phyloP scores from a whole-genome alignment of 2,797 vertebrate species.

The Brachymystax lenok region DNA sequence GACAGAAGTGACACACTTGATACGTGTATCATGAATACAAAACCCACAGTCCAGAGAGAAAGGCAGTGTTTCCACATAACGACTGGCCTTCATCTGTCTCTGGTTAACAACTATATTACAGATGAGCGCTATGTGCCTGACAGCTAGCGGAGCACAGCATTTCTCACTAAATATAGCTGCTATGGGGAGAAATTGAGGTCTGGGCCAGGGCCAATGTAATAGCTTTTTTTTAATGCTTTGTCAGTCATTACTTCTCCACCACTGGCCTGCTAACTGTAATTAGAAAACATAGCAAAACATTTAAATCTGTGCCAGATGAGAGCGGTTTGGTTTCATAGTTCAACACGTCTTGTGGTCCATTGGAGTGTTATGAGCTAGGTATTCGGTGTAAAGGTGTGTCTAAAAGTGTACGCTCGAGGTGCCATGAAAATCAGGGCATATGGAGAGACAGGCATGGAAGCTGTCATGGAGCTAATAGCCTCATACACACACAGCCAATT shows the following conservation, averaged over 20 bases:
- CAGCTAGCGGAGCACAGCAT: slow-evolving; percentile 42
- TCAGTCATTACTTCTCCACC: slow-evolving; percentile 51
- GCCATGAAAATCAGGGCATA: slow-evolving; percentile 18
- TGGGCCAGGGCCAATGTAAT: slow-evolving; percentile 61
- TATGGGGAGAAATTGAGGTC: slow-evolving; percentile 60
- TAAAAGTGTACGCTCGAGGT: background rate
- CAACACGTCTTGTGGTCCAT: slow-evolving; percentile 30
- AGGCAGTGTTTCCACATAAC: slow-evolving; percentile 46
- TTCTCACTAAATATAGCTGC: slow-evolving; percentile 62
- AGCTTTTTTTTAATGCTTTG: slow-evolving; percentile 58
- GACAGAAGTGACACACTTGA: slow-evolving; percentile 39
- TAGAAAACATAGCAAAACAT: slow-evolving; percentile 55
- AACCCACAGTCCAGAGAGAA: slow-evolving; percentile 41
- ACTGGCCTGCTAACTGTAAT: slow-evolving; percentile 52
- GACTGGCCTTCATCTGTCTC: slow-evolving; percentile 42
- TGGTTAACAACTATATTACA: slow-evolving; percentile 61
- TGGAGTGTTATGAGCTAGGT: background rate
- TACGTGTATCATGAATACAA: slow-evolving; percentile 32
- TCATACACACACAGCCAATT: background rate
- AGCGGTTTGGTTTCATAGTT: slow-evolving; percentile 60
- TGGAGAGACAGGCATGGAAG: background rate
- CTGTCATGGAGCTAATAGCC: background rate
- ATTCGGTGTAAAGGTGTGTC: slow-evolving; percentile 21
- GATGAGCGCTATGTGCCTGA: slow-evolving; percentile 46
- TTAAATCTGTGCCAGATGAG: slow-evolving; percentile 34